Base-by-base conservation (phyloP, 2,888 invertebrate species). In the Himalopsyche kuldschensis region DNA sequence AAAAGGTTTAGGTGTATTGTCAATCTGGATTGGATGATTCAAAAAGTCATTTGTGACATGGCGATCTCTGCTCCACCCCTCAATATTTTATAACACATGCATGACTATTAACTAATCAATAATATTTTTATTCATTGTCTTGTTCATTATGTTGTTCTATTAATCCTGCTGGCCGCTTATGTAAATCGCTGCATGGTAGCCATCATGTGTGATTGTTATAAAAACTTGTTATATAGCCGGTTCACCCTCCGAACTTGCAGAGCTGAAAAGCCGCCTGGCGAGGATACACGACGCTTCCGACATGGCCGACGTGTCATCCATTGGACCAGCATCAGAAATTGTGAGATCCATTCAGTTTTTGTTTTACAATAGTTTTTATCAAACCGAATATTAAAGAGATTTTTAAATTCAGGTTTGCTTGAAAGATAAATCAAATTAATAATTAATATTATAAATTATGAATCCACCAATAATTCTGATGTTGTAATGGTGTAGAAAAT, bases 221-320 rank as follows among this genome's bases (percentile, higher is more conserved):
- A 69, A 69, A 69, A 69, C 69, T 69, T 69, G 69, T 69, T 69
- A 15, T 69, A 69, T 69, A 69, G 69, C 69, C 69, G 69, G 69
- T 69, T 69, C 69, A 24, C 69, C 69, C 69, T 69, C 84, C 81
- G 83, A 86, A 83, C 82, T 86, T 86, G 85, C 91, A 90, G 95
- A 96, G 88, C 90, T 96, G 87, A 93, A 94, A 87, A 90, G 91
- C 88, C 90, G 94, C 69, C 90, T 95, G 87, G 91, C 92, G 82
- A 91, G 93, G 87, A 93, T 94, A 86, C 93, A 94, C 90, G 93
- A 94, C 89, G 91, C 93, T 1, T 93, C 94, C 5, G 94, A 94
- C 89, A 89, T 94, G 82, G 91, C 93, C 0, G 94, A 94, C 88
- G 89, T 94, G 47, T 92, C 93, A 0, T 90, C 93, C n/a, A 88